Conservation (phyloP, 2,113 vertebrate species). For the Lanius ludovicianus region DNA sequence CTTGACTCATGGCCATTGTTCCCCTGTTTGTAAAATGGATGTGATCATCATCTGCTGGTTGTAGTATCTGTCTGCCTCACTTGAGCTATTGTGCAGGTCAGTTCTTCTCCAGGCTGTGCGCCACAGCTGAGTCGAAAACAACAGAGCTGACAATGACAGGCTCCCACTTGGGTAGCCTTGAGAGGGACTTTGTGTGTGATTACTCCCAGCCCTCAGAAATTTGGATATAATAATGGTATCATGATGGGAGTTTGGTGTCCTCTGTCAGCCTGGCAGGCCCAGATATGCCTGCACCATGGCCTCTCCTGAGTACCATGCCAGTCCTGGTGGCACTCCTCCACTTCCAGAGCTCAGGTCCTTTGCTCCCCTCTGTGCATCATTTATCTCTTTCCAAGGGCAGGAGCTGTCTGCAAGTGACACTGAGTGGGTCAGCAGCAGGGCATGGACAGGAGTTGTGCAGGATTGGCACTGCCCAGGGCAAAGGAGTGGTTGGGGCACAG, state of each 20-base stretch:
- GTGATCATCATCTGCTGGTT: slow-evolving; percentile 3
- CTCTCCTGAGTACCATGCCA: fast-evolving
- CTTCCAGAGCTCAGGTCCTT: background rate
- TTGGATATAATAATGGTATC: background rate
- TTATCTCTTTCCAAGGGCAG: background rate
- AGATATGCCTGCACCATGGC: fast-evolving
- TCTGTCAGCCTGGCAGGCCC: background rate
- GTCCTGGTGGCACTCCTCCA: fast-evolving
- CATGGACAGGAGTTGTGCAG: background rate
- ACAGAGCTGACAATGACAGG: fast-evolving
- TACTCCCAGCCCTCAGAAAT: background rate
- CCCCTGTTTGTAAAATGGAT: background rate
- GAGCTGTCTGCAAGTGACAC: background rate
- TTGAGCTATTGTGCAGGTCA: background rate
- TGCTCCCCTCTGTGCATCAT: background rate
- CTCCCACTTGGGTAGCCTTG: background rate
- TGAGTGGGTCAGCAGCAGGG: fast-evolving
- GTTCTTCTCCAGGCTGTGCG: background rate
- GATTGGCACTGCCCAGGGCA: background rate
- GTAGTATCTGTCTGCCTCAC: background rate
- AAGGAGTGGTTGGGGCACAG: background rate
- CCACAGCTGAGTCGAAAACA: background rate
- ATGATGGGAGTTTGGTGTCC: background rate
- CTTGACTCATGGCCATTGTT: slow-evolving; percentile 30
- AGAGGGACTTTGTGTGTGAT: background rate